These are phyloP conservation scores for Acrobasis repandana DNA, from an alignment of 2,888 invertebrate species.

Conservation along the genomic window DNA sequence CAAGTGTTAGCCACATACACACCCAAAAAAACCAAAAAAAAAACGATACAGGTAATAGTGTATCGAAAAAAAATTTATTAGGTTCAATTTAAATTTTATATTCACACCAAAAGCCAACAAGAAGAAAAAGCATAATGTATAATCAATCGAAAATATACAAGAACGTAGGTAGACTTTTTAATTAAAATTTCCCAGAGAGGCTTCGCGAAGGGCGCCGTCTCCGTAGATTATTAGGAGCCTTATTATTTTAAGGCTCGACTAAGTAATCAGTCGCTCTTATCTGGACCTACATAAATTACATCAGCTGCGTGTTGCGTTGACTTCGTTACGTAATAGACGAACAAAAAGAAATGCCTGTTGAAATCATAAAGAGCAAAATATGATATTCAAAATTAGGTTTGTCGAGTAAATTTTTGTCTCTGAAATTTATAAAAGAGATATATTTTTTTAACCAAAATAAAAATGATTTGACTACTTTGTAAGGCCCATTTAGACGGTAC, in stretches of 20 bases:
- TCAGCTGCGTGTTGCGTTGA: constrained; percentile 27
- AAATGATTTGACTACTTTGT: no score
- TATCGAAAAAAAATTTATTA: no score
- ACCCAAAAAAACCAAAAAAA: no score
- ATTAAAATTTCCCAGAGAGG: constrained; percentile 40
- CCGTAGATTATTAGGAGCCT: constrained; percentile 44
- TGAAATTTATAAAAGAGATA: no score
- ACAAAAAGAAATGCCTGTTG: background rate
- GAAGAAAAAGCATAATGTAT: constrained; percentile 26
- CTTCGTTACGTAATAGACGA: background rate
- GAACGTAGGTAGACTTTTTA: constrained; percentile 36
- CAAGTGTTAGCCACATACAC: no score
- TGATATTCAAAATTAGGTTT: no score
- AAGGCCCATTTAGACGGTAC: no score
- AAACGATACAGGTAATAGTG: no score
- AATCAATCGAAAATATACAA: constrained; percentile 37
- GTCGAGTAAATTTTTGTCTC: no score
- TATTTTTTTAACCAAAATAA: no score
- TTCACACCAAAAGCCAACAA: background rate
- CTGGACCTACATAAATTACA: constrained; percentile 54
- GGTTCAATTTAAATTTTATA: no score
- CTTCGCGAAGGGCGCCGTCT: constrained; percentile 34
- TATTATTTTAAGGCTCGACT: constrained; percentile 46
- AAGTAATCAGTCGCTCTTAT: constrained; percentile 55
- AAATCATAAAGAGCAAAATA: no score